phyloP scores from a whole-genome alignment of 2,888 invertebrate species.

The Trimorus sp. region DNA sequence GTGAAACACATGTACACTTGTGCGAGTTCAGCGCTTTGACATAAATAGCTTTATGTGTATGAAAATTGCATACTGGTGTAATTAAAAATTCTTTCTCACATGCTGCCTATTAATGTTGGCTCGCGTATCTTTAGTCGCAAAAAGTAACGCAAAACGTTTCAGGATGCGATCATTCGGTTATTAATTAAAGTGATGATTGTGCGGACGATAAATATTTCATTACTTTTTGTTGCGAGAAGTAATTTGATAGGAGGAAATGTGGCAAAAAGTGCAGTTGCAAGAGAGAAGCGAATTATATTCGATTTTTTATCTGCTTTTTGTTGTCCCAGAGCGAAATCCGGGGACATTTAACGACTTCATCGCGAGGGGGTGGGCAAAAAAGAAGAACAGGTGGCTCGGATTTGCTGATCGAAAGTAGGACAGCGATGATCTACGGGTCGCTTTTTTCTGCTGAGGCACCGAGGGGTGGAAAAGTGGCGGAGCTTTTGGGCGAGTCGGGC shows the following conservation, averaged over 20 bases:
- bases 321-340: neutral
- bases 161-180: too few relatives aligned
- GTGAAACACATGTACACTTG: conserved; percentile 57
- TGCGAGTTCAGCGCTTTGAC: conserved; percentile 21
- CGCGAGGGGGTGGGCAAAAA: conserved; percentile 1
- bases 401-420: too few relatives aligned
- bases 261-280: too few relatives aligned
- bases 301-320: conserved; percentile 20
- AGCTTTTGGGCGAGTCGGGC: too few relatives aligned
- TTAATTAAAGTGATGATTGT: too few relatives aligned
- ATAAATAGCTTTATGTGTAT: conserved; percentile 44
- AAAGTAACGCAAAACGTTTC: neutral
- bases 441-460: too few relatives aligned
- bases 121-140: neutral
- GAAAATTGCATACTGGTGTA: conserved; percentile 36
- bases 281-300: neutral
- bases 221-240: too few relatives aligned
- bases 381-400: neutral
- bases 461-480: too few relatives aligned
- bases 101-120: conserved; percentile 1
- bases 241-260: too few relatives aligned
- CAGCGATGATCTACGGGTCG: too few relatives aligned
- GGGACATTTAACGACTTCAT: conserved; percentile 46
- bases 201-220: too few relatives aligned
- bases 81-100: conserved; percentile 30